A percentile compares a stretch with the other conserved stretches of the same genome.
These are phyloP conservation scores for Lagenorhynchus albirostris DNA, from an alignment of 2,113 vertebrate genomes.

Conservation along the genomic window DNA sequence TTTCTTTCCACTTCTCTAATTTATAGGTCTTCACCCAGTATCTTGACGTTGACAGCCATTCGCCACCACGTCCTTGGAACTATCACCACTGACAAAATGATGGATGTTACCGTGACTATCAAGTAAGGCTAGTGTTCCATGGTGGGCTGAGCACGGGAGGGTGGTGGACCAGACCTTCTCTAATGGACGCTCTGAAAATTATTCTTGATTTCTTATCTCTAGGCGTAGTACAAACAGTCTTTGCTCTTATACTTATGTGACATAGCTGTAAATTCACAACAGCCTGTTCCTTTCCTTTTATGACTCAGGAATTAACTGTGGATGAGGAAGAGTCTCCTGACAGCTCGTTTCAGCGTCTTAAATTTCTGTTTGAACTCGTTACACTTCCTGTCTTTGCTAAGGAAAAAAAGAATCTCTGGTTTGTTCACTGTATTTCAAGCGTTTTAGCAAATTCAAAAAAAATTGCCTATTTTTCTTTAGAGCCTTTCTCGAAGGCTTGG, in stretches of 20 bases:
- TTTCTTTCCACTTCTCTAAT: conserved; percentile 45
- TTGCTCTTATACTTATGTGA: neutral
- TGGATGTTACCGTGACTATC: conserved; percentile 96
- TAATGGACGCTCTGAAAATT: neutral
- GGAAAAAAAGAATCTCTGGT: neutral
- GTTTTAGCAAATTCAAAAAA: conserved; percentile 22
- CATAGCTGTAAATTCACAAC: neutral
- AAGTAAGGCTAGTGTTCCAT: conserved; percentile 84
- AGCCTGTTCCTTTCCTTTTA: neutral
- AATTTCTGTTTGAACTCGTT: conserved; percentile 6
- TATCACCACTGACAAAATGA: conserved; percentile 93
- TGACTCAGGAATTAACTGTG: neutral
- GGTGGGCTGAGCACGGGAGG: neutral
- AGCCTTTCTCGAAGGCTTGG: neutral
- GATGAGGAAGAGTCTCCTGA: neutral
- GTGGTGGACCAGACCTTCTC: neutral
- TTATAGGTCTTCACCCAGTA: conserved; percentile 93
- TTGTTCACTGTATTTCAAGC: neutral
- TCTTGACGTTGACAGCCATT: conserved; percentile 95
- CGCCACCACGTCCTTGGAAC: conserved; percentile 96
- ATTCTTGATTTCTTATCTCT: neutral
- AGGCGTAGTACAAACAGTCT: neutral
- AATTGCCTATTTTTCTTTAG: neutral
- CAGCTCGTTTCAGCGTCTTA: neutral
- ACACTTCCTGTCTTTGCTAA: neutral